Evolutionary conservation across 2,797 vertebrate genomes (phyloP), one percentile per base, ranked within the genome.

Genomic region (Chrysolophus pictus): DNA sequence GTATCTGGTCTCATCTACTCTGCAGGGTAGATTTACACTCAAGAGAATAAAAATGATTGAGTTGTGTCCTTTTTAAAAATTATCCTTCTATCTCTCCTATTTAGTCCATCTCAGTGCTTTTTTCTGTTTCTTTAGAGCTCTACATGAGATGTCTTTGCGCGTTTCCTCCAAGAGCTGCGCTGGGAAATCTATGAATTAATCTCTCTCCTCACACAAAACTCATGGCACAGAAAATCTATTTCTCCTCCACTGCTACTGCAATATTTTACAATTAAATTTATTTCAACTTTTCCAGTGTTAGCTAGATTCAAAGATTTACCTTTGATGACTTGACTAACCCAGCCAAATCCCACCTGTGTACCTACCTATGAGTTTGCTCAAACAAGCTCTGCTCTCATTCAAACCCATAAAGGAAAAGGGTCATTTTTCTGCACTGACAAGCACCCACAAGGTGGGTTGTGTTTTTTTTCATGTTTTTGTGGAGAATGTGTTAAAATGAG

Each of bases 1-100:
- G 21, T 73, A 76, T 88, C 79, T 84, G 73, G 51, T 93, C 82
- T 88, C 62, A 17, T 77, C 80, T 77, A 6, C 37, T 56, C 64
- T 41, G 31, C 53, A 10, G 22, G 26, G 12, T 35, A 60, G 60
- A 58, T 86, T 93, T 92, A 69, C 31, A 49, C 67, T 37, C 60
- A 64, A 64, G 67, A 53, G 39, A 91, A 70, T 64, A 76, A 67
- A 77, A 88, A 23, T 42, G 3, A 79, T 51, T 70, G 33, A 79
- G 15, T 31, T 44, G 4, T 59, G 26, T 84, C 60, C 58, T 69
- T 91, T 88, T 84, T 1, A 84, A 90, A 77, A 58, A 55, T 37
- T 87, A 59, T 80, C 37, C 35, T 44, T 59, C 35, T 71, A 18
- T 33, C 49, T 84, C 70, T 90, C 89, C 18, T 28, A 31, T n/a